Percentiles rank a stretch among this genome's conserved stretches.
phyloP scores from a whole-genome alignment of 1,140 invertebrate genomes.

The Micrasema longulum region DNA sequence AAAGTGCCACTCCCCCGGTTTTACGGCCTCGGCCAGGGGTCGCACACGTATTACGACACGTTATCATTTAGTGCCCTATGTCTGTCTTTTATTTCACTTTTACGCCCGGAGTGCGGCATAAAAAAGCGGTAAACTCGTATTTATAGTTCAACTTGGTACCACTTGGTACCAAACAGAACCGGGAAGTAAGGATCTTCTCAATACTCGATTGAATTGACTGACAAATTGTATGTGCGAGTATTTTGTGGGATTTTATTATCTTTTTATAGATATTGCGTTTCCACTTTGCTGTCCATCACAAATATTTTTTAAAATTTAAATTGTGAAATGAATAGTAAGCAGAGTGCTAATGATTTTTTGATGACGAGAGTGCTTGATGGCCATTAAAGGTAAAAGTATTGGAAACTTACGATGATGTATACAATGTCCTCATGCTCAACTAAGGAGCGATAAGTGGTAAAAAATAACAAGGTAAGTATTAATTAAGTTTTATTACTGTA shows the following conservation, averaged over 20 bases:
- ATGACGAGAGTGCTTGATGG: too few species aligned
- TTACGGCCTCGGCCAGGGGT: conserved; percentile 49
- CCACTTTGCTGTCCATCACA: too few species aligned
- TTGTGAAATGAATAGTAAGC: too few species aligned
- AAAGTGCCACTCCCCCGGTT: conserved; percentile 19
- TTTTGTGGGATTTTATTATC: conserved; percentile 15
- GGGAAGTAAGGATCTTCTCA: conserved; percentile 15
- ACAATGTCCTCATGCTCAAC: too few species aligned
- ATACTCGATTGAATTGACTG: conserved; percentile 40
- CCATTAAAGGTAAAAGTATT: too few species aligned
- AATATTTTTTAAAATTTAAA: too few species aligned
- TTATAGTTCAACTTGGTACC: conserved; percentile 53
- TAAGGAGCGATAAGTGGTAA: too few species aligned
- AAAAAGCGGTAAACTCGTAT: conserved; percentile 53
- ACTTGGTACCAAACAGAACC: conserved; percentile 37
- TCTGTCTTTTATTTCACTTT: conserved; percentile 53
- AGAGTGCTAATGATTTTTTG: too few species aligned
- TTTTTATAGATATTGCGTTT: conserved; percentile 21
- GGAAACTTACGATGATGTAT: too few species aligned
- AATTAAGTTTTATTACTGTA: too few species aligned
- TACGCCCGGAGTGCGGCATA: conserved; percentile 51
- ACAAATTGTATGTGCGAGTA: conserved; percentile 36
- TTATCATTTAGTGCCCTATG: conserved; percentile 54
- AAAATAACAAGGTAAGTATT: too few species aligned
- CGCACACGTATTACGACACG: conserved; percentile 52